These are phyloP conservation scores for Mormyrops boulengeri DNA, from an alignment of 2,797 vertebrate genomes.

Conservation along the genomic window DNA sequence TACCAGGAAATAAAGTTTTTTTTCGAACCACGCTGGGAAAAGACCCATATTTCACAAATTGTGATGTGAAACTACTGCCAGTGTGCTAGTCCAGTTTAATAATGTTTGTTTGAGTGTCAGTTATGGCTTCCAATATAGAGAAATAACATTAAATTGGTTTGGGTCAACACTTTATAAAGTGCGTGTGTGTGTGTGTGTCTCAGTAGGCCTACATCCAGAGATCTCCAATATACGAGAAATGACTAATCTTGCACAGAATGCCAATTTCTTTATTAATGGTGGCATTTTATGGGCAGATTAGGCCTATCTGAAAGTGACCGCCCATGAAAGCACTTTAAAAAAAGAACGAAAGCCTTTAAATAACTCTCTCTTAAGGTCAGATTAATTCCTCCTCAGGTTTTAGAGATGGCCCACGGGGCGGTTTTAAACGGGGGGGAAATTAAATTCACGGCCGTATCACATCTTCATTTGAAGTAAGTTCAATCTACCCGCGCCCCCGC, in stretches of 20 bases:
- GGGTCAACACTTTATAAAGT: background rate
- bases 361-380: background rate
- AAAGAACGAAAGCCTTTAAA: background rate
- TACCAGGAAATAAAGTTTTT: background rate
- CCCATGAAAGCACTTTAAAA: background rate
- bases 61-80: background rate
- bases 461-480: background rate
- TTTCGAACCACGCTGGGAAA: background rate
- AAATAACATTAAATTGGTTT: background rate
- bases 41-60: background rate
- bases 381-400: background rate
- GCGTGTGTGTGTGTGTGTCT: background rate
- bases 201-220: background rate
- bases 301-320: background rate
- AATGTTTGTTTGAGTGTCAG: background rate
- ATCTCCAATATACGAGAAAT: background rate
- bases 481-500: background rate
- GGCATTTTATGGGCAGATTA: background rate
- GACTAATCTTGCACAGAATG: background rate
- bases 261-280: background rate
- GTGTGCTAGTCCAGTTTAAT: background rate
- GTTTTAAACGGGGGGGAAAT: background rate
- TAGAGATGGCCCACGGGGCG: background rate
- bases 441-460: background rate
- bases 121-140: constrained; percentile 6